Conservation (phyloP, 2,888 invertebrate species). For the Bombylius discolor region DNA sequence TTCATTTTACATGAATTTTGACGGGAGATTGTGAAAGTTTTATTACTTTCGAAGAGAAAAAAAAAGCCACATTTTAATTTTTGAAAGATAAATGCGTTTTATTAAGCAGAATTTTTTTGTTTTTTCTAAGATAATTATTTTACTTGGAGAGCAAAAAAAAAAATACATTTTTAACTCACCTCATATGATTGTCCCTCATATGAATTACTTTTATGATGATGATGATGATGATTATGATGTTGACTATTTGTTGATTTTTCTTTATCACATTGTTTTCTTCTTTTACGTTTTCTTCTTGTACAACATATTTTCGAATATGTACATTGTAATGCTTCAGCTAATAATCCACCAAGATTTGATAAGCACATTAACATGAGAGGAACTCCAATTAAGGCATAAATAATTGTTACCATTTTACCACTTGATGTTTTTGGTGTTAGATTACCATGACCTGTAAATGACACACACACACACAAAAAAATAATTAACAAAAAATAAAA, state of each 20-base stretch:
- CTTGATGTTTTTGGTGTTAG: conserved; percentile 70
- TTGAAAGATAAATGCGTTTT: too few relatives aligned
- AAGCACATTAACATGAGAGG: conserved; percentile 76
- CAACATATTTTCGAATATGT: conserved; percentile 34
- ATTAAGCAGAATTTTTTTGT: too few relatives aligned
- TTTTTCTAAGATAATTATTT: too few relatives aligned
- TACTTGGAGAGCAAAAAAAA: not conserved
- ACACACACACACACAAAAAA: conserved; percentile 15
- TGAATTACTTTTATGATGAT: conserved; percentile 2
- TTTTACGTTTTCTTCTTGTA: not conserved
- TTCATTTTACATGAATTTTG: too few relatives aligned
- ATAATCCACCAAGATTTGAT: conserved; percentile 67
- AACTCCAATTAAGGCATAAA: conserved; percentile 78
- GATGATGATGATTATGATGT: not conserved
- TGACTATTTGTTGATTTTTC: too few relatives aligned
- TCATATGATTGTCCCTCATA: conserved; percentile 18
- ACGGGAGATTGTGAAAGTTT: too few relatives aligned
- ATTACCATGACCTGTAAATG: conserved; percentile 62
- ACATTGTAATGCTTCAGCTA: conserved; percentile 63
- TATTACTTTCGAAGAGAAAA: too few relatives aligned
- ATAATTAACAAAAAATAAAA: not conserved
- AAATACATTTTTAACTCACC: conserved; percentile 12
- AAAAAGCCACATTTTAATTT: too few relatives aligned
- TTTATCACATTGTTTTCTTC: not conserved
- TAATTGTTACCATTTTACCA: conserved; percentile 72